Evolutionary conservation across 2,888 invertebrate genomes (phyloP), one percentile per base, ranked within the genome.

Genomic region (Amorpha juglandis): DNA sequence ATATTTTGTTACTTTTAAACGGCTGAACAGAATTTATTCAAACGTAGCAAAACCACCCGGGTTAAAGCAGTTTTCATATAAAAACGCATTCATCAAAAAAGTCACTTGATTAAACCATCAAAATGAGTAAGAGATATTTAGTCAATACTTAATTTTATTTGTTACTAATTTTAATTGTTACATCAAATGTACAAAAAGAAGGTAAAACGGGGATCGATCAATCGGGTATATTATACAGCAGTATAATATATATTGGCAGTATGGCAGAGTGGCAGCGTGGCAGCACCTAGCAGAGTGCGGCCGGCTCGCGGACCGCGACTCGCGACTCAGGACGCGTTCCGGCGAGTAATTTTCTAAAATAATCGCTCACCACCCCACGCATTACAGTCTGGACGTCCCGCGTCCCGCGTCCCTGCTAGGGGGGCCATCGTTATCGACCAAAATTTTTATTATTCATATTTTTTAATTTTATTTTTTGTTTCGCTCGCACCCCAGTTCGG

Each of bases 401-500:
- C 78, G 73, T 74, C 74, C 76, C 84, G 83, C 81, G 58, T 58
- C 58, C 19, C 58, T 58, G 38, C 9, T 58, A 58, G 86, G 86
- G n/a, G 86, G 78, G 79, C 79, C 85, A 82, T 77, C 76, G 87
- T 83, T 87, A 90, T 88, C 89, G 91, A 88, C 89, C 89, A 53
- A 74, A 89, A 91, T 90, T 91, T 91, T 91, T 88, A 88, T 82
- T 86, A 88, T 88, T 86, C 88, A 88, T 88, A 91, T 90, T 91
- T 91, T 90, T 91, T 90, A 88, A 89, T 89, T 91, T 91, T 87
- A 87, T 89, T 91, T 90, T 87, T 87, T 80, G 77, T 80, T 81
- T 80, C 45, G 58, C 42, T 62, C 47, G 58, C 86, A 78, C 82
- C 87, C 87, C 84, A 83, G 77, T 71, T 68, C 76, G 72, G 74